phyloP scores from a whole-genome alignment of 2,113 vertebrate genomes.

The Nasalis larvatus region DNA sequence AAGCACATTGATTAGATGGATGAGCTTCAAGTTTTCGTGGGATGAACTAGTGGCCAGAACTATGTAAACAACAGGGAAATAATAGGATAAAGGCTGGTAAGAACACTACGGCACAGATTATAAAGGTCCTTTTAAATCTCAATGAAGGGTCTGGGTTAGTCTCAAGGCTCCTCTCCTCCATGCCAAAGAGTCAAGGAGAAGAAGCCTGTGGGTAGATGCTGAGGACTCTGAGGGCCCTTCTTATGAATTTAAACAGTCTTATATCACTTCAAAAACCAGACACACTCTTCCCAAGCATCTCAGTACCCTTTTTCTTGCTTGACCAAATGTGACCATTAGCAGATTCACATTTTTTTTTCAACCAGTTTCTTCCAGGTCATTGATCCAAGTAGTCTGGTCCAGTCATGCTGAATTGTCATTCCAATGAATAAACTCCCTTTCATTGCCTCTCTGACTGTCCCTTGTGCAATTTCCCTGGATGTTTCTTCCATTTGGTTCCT shows the following conservation, averaged over 20 bases:
- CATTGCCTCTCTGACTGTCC: slow-evolving; percentile 18
- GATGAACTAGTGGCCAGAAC: background rate
- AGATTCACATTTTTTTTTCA: slow-evolving; percentile 58
- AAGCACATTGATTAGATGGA: background rate
- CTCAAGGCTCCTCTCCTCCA: background rate
- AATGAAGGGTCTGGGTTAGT: background rate
- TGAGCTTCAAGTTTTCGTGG: background rate
- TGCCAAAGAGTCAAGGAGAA: too few relatives aligned
- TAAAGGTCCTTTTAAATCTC: background rate
- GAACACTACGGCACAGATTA: background rate
- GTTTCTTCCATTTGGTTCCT: slow-evolving; percentile 64
- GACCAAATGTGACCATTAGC: slow-evolving; percentile 60
- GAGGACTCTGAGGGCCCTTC: background rate
- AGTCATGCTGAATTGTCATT: slow-evolving; percentile 62
- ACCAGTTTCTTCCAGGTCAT: slow-evolving; percentile 65
- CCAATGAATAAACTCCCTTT: slow-evolving; percentile 59
- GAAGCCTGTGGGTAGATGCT: background rate
- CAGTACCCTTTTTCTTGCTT: slow-evolving; percentile 50
- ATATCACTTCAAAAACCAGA: slow-evolving; percentile 24
- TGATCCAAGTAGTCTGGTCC: slow-evolving; percentile 55
- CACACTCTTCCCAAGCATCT: slow-evolving; percentile 9
- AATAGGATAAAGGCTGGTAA: background rate
- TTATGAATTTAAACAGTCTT: slow-evolving; percentile 38
- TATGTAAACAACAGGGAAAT: background rate
- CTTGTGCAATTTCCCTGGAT: slow-evolving; percentile 31